Base-by-base conservation (phyloP, 2,113 vertebrate genomes). In the Chaetodon auriga region DNA sequence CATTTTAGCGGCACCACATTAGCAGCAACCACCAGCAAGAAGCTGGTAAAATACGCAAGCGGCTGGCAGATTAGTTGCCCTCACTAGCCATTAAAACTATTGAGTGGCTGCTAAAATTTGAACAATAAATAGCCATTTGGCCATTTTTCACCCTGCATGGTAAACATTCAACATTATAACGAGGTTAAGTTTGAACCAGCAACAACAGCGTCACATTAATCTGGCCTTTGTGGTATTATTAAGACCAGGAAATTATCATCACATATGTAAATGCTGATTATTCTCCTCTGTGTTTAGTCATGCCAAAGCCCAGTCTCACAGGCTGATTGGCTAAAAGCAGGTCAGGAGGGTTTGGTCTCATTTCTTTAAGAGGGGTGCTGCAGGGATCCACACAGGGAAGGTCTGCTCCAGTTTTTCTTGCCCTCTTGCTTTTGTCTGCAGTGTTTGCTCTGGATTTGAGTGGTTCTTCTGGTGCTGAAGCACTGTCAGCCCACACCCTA, bases 401-500 rank as follows among this genome's bases (percentile, higher is more conserved):
- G 68, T 86, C 77, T 89, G 91, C 92, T 88, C 77, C 81, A 89
- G 58, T 80, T 90, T 90, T 88, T 89, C 78, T 79, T 21, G 53
- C 73, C 61, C 62, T 84, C 82, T 73, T 19, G 21, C 84, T 88
- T 93, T 91, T 91, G 90, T 94, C 82, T 87, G 71, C 84, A 19
- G 76, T 92, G 85, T 93, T 93, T 93, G 89, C 79, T 82, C 74
- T 89, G 84, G 89, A 89, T 90, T 90, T 85, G 79, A 91, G 85
- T 71, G 85, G 85, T 82, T 94, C 84, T 72, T 43, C 51, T 75
- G 61, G 81, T 82, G 79, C 62, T 75, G 74, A 82, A 81, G 85
- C 57, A 41, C 79, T 71, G 87, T 86, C 68, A 78, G 90, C 80
- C 85, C 82, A 92, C 90, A 83, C 91, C 91, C 91, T 89, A 21